These are phyloP conservation scores for Sitobion miscanthi DNA, from an alignment of 1,140 invertebrate species.

Conservation along the genomic window DNA sequence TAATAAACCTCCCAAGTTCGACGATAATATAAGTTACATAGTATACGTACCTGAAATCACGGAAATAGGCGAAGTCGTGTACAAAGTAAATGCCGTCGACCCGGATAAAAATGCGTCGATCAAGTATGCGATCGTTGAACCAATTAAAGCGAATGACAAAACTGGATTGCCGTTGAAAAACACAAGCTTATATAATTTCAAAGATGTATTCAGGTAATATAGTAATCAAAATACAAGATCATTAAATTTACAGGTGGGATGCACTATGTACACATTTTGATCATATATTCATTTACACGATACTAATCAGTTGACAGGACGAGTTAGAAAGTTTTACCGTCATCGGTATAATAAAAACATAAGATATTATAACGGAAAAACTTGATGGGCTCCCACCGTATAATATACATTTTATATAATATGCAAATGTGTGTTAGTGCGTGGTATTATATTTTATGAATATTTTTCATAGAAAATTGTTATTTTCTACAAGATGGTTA, in stretches of 20 bases:
- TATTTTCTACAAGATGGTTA: background rate
- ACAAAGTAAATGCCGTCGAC: constrained; percentile 73
- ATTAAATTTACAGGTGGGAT: background rate
- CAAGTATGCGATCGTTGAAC: constrained; percentile 73
- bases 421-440: background rate
- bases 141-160: constrained; percentile 76
- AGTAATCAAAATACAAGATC: background rate
- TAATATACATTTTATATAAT: background rate
- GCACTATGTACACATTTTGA: background rate
- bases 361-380: constrained; percentile 1
- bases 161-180: constrained; percentile 74
- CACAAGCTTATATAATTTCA: background rate
- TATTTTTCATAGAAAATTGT: background rate
- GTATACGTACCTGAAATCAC: constrained; percentile 76
- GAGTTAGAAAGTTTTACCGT: background rate
- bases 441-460: background rate
- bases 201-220: constrained; percentile 38
- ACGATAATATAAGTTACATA: constrained; percentile 68
- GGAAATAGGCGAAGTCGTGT: constrained; percentile 70
- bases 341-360: background rate
- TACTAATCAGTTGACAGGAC: background rate
- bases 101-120: constrained; percentile 74
- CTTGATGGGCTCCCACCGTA: background rate
- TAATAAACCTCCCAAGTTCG: constrained; percentile 81
- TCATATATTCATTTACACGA: background rate